Evolutionary conservation across 2,113 vertebrate genomes (phyloP).

Genomic region (Colius striatus): DNA sequence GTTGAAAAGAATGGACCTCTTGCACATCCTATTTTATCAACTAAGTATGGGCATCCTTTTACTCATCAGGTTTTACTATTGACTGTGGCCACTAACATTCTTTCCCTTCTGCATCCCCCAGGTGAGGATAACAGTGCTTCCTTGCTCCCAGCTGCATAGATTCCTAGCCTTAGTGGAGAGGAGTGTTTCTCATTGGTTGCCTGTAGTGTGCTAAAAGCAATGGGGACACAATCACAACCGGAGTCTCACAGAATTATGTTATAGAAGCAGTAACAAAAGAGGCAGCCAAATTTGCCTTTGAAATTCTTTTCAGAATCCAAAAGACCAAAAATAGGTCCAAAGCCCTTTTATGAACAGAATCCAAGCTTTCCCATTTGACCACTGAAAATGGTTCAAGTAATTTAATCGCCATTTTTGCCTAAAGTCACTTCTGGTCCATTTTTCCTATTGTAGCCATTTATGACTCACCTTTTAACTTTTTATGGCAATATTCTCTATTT

Average conservation of each 20-base stretch:
- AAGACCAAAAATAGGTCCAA: background rate
- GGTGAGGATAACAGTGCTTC: background rate
- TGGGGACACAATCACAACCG: accelerated
- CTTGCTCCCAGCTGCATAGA: background rate
- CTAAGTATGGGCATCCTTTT: background rate
- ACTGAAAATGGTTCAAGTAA: background rate
- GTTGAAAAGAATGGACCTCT: background rate
- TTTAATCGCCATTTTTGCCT: background rate
- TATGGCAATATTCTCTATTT: background rate
- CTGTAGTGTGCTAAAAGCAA: background rate
- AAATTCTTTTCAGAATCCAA: background rate
- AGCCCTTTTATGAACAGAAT: background rate
- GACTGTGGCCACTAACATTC: accelerated
- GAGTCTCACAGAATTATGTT: accelerated
- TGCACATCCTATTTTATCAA: background rate
- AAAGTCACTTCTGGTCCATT: background rate
- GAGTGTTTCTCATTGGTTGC: background rate
- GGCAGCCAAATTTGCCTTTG: background rate
- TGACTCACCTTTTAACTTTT: background rate
- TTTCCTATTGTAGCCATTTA: background rate
- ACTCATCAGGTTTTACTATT: background rate
- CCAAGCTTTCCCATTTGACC: background rate
- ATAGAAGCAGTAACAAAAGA: background rate
- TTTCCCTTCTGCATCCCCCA: accelerated
- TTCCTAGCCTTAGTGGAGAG: background rate